Conservation (phyloP, 2,113 vertebrate genomes). For the Rhagologus leucostigma region DNA sequence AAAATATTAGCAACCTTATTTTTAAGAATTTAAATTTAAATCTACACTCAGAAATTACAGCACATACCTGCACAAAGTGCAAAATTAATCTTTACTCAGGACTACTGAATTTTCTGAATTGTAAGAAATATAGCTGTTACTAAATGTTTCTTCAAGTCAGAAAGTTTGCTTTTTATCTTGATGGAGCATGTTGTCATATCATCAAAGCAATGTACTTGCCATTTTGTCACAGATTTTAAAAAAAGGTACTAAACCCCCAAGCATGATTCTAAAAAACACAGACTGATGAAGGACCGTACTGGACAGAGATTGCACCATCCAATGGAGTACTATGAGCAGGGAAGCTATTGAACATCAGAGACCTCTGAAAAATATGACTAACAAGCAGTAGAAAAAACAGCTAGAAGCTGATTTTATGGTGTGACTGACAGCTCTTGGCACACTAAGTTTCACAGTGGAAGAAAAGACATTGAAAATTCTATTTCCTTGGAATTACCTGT, state of each 20-base stretch:
- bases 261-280: not conserved
- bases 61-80: not conserved
- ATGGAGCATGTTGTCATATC: not conserved
- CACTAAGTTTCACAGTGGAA: not conserved
- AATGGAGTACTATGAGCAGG: not conserved
- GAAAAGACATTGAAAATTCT: not conserved
- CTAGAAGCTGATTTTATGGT: not conserved
- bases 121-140: not conserved
- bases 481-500: not conserved
- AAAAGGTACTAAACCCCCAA: not conserved
- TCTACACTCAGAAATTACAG: not conserved
- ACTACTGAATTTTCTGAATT: not conserved
- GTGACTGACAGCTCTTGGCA: not conserved
- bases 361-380: not conserved
- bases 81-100: not conserved
- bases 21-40: not conserved
- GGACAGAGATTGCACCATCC: not conserved
- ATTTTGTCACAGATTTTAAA: not conserved
- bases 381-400: not conserved
- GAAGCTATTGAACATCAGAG: not conserved
- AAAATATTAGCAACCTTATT: not conserved
- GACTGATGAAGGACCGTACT: not conserved
- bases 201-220: not conserved
- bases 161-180: not conserved
- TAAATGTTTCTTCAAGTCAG: not conserved